These are phyloP conservation scores for Coregonus clupeaformis DNA, from an alignment of 2,113 vertebrate species.

Conservation along the genomic window DNA sequence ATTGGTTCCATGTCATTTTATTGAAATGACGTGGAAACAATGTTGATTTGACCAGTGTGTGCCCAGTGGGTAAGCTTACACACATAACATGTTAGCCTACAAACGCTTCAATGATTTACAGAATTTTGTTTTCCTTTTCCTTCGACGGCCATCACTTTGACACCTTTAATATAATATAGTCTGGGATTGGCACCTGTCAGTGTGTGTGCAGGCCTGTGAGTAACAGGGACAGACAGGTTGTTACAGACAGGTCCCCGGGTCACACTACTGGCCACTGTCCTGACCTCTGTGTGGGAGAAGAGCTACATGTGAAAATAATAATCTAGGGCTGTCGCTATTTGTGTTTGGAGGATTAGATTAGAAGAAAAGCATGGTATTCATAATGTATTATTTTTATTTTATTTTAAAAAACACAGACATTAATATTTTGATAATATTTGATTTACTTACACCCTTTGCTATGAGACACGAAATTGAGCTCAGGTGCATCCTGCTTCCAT, in stretches of 20 bases:
- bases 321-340: neutral
- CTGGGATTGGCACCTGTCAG: conserved; percentile 72
- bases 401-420: neutral
- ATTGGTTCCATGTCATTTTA: too few relatives aligned
- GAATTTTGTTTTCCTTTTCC: neutral
- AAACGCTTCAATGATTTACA: too few relatives aligned
- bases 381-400: neutral
- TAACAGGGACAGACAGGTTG: conserved; percentile 68
- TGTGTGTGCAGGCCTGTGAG: conserved; percentile 47
- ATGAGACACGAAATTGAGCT: too few relatives aligned
- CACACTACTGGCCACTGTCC: conserved; percentile 38
- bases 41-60: too few relatives aligned
- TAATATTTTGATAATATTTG: neutral
- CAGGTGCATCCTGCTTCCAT: too few relatives aligned
- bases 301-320: neutral
- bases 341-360: neutral
- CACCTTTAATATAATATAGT: conserved; percentile 53
- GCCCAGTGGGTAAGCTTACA: too few relatives aligned
- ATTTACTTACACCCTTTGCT: too few relatives aligned
- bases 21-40: too few relatives aligned
- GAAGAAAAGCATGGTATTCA: neutral
- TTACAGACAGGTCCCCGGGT: conserved; percentile 51
- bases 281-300: conserved; percentile 1
- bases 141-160: conserved; percentile 17
- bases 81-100: too few relatives aligned